These are phyloP conservation scores for Halichoerus grypus DNA, from an alignment of 2,113 vertebrate species.

Conservation along the genomic window DNA sequence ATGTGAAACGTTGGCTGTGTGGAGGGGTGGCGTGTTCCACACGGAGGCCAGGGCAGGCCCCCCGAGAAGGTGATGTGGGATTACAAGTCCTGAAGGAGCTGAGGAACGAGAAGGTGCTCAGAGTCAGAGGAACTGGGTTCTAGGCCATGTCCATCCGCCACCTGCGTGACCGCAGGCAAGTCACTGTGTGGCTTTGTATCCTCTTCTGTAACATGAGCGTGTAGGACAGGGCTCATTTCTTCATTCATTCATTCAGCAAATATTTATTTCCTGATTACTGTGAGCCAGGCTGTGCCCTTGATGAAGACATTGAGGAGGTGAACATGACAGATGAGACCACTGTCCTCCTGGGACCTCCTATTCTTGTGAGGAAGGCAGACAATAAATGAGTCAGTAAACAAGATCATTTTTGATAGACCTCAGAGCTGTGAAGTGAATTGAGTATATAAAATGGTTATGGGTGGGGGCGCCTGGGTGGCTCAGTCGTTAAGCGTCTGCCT, in stretches of 20 bases:
- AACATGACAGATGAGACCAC: neutral
- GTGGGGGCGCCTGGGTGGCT: too few species aligned
- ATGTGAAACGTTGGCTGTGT: neutral
- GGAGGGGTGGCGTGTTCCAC: neutral
- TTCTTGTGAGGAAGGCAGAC: neutral
- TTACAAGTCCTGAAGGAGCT: neutral
- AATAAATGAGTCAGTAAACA: neutral
- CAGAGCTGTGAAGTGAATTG: neutral
- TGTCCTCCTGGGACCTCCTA: neutral
- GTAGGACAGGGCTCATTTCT: neutral
- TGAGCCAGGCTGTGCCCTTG: neutral
- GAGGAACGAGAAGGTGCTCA: neutral
- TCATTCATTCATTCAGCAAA: neutral
- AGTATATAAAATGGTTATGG: neutral
- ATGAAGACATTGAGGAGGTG: neutral
- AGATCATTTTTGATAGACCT: neutral
- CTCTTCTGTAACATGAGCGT: too few species aligned
- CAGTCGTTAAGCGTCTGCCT: too few species aligned
- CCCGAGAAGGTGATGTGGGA: neutral
- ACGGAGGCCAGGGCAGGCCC: neutral
- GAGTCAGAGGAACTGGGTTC: neutral
- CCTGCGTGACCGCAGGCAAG: neutral
- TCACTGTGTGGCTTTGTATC: neutral
- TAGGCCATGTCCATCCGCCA: neutral
- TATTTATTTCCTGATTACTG: neutral